Base-by-base conservation (phyloP, 2,888 invertebrate genomes). In the Cartodere bifasciata region DNA sequence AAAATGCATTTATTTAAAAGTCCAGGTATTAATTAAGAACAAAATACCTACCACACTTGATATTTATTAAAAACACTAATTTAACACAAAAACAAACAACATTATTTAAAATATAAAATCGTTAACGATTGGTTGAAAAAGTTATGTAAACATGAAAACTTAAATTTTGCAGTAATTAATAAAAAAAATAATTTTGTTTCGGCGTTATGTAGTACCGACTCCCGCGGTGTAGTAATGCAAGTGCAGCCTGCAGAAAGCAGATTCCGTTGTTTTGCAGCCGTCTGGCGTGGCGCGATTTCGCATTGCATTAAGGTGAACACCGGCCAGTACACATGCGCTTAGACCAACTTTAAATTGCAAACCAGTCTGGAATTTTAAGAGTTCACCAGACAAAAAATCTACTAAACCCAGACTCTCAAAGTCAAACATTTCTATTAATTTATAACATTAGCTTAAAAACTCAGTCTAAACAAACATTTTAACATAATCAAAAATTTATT, bases 251-350 rank as follows among this genome's bases (percentile, higher is more conserved):
- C 55, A 56, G 52, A 50, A 50, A 46, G 50, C 51, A 51, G 50
- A 53, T 52, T 53, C 52, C 56, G 55, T 57, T 56, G 57, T 57
- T 58, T 58, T 56, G 59, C 58, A 53, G 51, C 53, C 50, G 55
- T 54, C 56, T 51, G 48, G 51, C 45, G 48, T 48, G 48, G 35
- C 40, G 28, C 28, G 32, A 28, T 17, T n/a, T 7, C 30, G 37
- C 20, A 32, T 43, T 52, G 55, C 56, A 56, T 55, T 55, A 50
- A 46, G 51, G 49, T 53, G 50, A 45, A 47, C 42, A 48, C 44
- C 43, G 33, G 46, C 38, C 43, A 43, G 39, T 40, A 47, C 47
- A 45, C 53, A 47, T 46, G 53, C 52, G 53, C 47, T 36, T 43
- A 44, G 40, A 25, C 39, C 31, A 24, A 16, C 27, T 39, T 40